Evolutionary conservation across 2,888 invertebrate species (phyloP).

Genomic region (Thecocarcelia acutangulata): DNA sequence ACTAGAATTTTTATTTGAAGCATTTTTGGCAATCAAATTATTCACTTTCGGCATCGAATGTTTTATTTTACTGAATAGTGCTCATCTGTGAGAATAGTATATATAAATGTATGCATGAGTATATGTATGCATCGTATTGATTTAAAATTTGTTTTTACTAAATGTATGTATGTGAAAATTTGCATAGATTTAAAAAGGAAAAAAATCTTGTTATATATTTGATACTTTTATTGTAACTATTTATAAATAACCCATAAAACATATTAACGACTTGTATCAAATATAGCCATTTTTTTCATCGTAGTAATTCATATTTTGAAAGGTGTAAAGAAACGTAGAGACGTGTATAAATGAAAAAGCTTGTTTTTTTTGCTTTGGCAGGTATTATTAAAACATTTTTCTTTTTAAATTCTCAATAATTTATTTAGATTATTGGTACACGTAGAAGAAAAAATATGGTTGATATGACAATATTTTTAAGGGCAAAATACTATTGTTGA

Average conservation of each 20-base stretch:
- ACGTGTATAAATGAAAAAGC: too few species aligned
- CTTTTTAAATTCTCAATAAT: too few species aligned
- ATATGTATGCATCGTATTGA: constrained; percentile 43
- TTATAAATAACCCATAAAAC: constrained; percentile 13
- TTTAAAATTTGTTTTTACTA: constrained; percentile 46
- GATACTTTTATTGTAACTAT: constrained; percentile 34
- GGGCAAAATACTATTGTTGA: too few species aligned
- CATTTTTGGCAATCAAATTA: constrained; percentile 62
- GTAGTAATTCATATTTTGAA: too few species aligned
- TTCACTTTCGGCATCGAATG: constrained; percentile 38
- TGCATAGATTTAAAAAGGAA: constrained; percentile 6
- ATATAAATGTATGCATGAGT: background rate
- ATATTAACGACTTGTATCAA: background rate
- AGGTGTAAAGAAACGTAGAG: too few species aligned
- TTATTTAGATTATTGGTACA: too few species aligned
- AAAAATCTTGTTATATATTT: constrained; percentile 22
- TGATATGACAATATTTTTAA: too few species aligned
- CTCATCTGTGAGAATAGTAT: background rate
- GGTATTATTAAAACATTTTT: too few species aligned
- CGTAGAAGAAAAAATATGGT: too few species aligned
- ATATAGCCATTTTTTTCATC: too few species aligned
- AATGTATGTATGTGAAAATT: constrained; percentile 7
- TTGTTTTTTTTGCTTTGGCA: too few species aligned
- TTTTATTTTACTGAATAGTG: constrained; percentile 1
- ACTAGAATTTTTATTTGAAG: constrained; percentile 29